phyloP scores from a whole-genome alignment of 2,888 invertebrate species.

The Standfussiana lucernea region DNA sequence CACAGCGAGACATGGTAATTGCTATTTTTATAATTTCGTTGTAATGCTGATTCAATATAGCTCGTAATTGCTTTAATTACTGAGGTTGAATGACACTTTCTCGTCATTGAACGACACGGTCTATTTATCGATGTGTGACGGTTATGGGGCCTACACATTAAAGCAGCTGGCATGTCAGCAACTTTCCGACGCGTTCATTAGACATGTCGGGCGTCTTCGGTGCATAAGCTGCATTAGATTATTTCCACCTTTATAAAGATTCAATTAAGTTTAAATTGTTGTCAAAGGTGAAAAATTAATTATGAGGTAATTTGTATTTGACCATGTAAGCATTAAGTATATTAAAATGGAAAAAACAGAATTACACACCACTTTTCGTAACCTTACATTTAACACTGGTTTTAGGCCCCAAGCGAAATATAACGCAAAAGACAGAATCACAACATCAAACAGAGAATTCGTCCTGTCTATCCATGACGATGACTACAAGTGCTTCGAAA shows the following conservation, averaged over 20 bases:
- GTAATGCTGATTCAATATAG: not conserved
- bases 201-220: not conserved
- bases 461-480: constrained; percentile 72
- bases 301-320: not conserved
- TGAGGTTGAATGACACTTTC: not conserved
- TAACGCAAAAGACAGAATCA: constrained; percentile 50
- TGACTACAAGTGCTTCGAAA: constrained; percentile 70
- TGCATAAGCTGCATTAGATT: not conserved
- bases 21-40: not conserved
- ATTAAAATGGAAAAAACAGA: not conserved
- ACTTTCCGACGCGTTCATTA: not conserved
- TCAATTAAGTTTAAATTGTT: not conserved
- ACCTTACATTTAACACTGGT: not conserved
- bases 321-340: not conserved
- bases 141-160: not conserved
- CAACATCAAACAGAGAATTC: constrained; percentile 59
- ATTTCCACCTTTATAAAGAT: not conserved
- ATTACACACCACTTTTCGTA: not conserved
- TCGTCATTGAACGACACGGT: too few relatives aligned
- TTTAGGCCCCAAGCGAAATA: constrained; percentile 49
- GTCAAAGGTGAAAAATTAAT: not conserved
- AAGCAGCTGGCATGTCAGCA: not conserved
- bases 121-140: not conserved
- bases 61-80: not conserved
- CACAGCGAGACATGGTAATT: constrained; percentile 92